A percentile compares a stretch with the other conserved stretches of the same genome.
These are phyloP conservation scores for Leptodactylus fuscus DNA, from an alignment of 2,113 vertebrate genomes.

Conservation along the genomic window DNA sequence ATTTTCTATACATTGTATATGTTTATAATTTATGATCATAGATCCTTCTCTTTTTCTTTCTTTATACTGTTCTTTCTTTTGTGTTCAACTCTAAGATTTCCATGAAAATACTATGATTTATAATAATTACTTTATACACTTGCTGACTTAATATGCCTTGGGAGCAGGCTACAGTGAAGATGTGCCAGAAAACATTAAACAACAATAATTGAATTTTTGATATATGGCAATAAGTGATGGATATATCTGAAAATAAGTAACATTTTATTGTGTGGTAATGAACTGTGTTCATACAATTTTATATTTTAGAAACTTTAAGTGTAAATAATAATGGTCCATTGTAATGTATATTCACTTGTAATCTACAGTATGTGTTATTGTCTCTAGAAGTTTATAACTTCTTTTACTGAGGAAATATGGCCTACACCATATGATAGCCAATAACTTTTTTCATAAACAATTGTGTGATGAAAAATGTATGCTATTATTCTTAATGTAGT, in stretches of 20 bases:
- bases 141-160: constrained; percentile 19
- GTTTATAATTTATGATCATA: no score
- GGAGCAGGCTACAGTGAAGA: background rate
- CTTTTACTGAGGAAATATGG: background rate
- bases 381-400: background rate
- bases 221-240: background rate
- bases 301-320: background rate
- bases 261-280: constrained; percentile 12
- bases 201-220: constrained; percentile 22
- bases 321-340: background rate
- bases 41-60: background rate
- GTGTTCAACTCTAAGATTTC: background rate
- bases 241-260: constrained; percentile 7
- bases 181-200: background rate
- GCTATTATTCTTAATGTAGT: background rate
- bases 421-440: background rate
- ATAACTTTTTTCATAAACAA: background rate
- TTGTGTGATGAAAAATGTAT: background rate
- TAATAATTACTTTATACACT: constrained; percentile 17
- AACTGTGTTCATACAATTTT: background rate
- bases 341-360: background rate
- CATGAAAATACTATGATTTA: background rate
- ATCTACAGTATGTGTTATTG: background rate
- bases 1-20: no score
- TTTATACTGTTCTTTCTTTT: background rate